phyloP scores from a whole-genome alignment of 2,888 invertebrate genomes.

The Siphlonurus alternatus region DNA sequence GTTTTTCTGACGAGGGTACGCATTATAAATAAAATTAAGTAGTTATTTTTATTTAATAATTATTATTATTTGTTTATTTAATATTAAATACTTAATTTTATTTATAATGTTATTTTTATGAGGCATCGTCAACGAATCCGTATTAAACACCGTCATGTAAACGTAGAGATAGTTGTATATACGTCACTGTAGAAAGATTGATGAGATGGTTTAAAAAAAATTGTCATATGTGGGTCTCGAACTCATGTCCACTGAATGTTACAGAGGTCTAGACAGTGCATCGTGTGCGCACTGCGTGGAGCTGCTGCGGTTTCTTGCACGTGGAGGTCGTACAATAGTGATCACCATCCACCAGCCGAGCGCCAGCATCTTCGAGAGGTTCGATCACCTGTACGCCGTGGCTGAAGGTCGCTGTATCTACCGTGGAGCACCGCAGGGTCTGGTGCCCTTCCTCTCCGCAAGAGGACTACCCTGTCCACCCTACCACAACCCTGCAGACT shows the following conservation, averaged over 20 bases:
- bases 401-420: slow-evolving; percentile 72
- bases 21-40: too few relatives aligned
- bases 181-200: too few relatives aligned
- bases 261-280: slow-evolving; percentile 80
- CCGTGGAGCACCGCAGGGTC: slow-evolving; percentile 50
- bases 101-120: too few relatives aligned
- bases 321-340: slow-evolving; percentile 68
- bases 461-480: slow-evolving; percentile 69
- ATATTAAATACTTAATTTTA: too few relatives aligned
- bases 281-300: slow-evolving; percentile 72
- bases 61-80: too few relatives aligned
- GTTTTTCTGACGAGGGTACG: too few relatives aligned
- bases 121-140: too few relatives aligned
- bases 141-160: too few relatives aligned
- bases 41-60: too few relatives aligned
- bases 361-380: slow-evolving; percentile 81
- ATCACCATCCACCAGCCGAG: slow-evolving; percentile 93
- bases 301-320: slow-evolving; percentile 59
- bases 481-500: slow-evolving; percentile 93
- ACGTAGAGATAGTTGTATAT: too few relatives aligned
- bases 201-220: too few relatives aligned
- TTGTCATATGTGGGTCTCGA: slow-evolving; percentile 20
- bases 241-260: too few relatives aligned
- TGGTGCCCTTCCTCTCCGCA: slow-evolving; percentile 61
- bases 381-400: slow-evolving; percentile 78